Evolutionary conservation across 2,797 vertebrate genomes (phyloP), one percentile per base, ranked within the genome.

Genomic region (Xiphorhynchus erythropygius): DNA sequence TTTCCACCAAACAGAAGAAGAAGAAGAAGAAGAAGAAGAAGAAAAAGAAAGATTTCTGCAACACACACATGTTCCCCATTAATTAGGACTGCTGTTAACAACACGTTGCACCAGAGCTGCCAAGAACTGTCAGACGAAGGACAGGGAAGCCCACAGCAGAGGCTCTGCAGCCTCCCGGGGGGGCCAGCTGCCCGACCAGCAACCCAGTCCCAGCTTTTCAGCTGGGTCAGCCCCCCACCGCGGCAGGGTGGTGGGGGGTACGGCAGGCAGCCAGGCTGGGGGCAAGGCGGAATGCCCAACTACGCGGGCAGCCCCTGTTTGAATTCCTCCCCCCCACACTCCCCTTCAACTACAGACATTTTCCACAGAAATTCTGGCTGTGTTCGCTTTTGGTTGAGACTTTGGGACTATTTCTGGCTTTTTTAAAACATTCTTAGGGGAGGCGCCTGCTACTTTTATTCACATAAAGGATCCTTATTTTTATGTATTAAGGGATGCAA

Each of bases 41-140:
- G 57, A 69, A 21, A 13, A 12, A 57, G 49, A 59, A 74, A 86
- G 32, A 60, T 96, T 96, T 96, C 93, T 95, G 93, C 95, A 95
- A 91, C 55, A 95, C 82, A 96, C 96, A 97, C 95, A 97, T 97
- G 96, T 97, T 97, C 97, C 76, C 94, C 92, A 97, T 97, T 97
- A 96, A 97, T 97, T 97, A 97, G 92, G 90, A 93, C 96, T 93
- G 95, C 95, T 96, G 96, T 94, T 97, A 96, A 97, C 96, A 97
- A 97, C 97, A 96, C 93, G 90, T 94, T 97, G 92, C 77, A 4
- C 95, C 95, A 92, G 94, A 94, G 93, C 93, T 97, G 96, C 97
- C 97, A 97, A 96, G 90, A 96, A 76, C 96, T 92, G 96, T 96
- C 96, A 92, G 97, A 94, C 17, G 70, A 94, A 96, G 96, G 93